These are phyloP conservation scores for Batillaria attramentaria DNA, from an alignment of 1,140 invertebrate species.

Conservation along the genomic window DNA sequence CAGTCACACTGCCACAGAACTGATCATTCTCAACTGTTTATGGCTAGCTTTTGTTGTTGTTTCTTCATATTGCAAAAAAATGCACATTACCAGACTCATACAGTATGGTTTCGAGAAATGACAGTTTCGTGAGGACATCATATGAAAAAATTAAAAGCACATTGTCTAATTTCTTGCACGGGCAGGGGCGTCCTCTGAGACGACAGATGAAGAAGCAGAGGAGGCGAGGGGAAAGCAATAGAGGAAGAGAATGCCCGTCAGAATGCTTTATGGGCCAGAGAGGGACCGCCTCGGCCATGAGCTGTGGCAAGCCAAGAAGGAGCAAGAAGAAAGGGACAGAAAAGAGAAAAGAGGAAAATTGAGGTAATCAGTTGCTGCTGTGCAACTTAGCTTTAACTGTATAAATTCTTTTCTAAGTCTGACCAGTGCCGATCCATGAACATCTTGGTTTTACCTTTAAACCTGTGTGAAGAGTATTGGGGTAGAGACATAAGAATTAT, in stretches of 20 bases:
- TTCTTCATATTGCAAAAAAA: background rate
- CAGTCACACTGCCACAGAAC: too few relatives aligned
- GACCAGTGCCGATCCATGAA: background rate
- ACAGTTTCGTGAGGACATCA: background rate
- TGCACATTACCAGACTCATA: background rate
- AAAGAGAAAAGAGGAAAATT: conserved; percentile 48
- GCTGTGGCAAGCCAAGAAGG: conserved; percentile 50
- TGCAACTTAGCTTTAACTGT: background rate
- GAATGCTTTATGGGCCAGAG: conserved; percentile 55
- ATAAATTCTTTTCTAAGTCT: background rate
- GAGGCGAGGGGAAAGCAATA: conserved; percentile 35
- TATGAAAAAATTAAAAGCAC: background rate
- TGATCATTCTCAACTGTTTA: background rate
- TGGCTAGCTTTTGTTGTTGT: background rate
- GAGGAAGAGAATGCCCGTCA: conserved; percentile 48
- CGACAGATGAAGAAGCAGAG: conserved; percentile 33
- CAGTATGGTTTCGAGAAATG: background rate
- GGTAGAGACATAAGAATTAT: background rate
- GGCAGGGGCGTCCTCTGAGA: background rate
- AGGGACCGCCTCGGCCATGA: conserved; percentile 52
- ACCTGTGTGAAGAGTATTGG: background rate
- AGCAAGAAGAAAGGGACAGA: conserved; percentile 53
- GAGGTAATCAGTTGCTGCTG: conserved; percentile 40
- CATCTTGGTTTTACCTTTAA: background rate
- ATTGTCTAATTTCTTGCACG: background rate